These are phyloP conservation scores for Saxidomus purpurata DNA, from an alignment of 1,140 invertebrate genomes.

Conservation along the genomic window DNA sequence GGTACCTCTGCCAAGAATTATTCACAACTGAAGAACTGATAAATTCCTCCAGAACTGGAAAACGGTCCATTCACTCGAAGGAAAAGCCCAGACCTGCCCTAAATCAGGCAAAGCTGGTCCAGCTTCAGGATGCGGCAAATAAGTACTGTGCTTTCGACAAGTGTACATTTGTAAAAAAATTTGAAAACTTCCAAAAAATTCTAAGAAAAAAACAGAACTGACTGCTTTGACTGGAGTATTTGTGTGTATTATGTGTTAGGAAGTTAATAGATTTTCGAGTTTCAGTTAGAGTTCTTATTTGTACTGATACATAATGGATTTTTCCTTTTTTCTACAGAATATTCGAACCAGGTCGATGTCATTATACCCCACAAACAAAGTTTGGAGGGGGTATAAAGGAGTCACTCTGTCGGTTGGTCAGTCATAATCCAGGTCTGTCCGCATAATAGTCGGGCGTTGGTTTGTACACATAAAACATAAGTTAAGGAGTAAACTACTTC, in stretches of 20 bases:
- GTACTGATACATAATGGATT: constrained; percentile 54
- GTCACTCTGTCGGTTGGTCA: constrained; percentile 54
- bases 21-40: not conserved
- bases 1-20: constrained; percentile 42
- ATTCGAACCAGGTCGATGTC: constrained; percentile 53
- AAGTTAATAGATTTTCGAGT: constrained; percentile 57
- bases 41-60: not conserved
- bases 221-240: constrained; percentile 55
- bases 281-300: constrained; percentile 56
- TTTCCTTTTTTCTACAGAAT: constrained; percentile 56
- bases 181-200: constrained; percentile 48
- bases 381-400: constrained; percentile 55
- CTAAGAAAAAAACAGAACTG: constrained; percentile 24
- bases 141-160: not conserved
- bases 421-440: constrained; percentile 51
- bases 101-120: not conserved
- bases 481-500: constrained; percentile 57
- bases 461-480: constrained; percentile 57
- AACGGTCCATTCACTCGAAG: not conserved
- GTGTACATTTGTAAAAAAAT: constrained; percentile 14
- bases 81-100: constrained; percentile 1
- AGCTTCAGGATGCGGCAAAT: not conserved
- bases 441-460: constrained; percentile 52
- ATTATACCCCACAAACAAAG: constrained; percentile 57
- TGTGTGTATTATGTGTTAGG: constrained; percentile 54